Evolutionary conservation across 2,888 invertebrate genomes (phyloP).

Genomic region (Sericinus montela): DNA sequence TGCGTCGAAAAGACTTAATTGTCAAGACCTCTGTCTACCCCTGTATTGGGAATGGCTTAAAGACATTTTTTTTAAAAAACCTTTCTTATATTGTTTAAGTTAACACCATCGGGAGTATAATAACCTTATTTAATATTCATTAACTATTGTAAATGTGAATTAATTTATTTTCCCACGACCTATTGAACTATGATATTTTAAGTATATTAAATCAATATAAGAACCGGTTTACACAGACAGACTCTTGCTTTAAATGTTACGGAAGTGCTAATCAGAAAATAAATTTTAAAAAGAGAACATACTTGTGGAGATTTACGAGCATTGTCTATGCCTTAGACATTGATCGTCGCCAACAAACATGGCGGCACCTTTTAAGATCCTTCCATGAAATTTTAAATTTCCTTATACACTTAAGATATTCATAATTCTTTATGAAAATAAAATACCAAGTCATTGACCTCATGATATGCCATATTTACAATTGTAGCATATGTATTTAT

Average conservation of each 20-base stretch:
- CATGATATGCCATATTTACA: too few relatives aligned
- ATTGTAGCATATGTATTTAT: too few relatives aligned
- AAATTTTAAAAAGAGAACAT: constrained; percentile 23
- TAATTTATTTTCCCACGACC: constrained; percentile 4
- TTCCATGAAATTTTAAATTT: not conserved
- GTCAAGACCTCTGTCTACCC: too few relatives aligned
- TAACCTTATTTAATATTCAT: too few relatives aligned
- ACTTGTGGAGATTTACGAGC: constrained; percentile 17
- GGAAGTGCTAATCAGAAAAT: constrained; percentile 22
- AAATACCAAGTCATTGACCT: not conserved
- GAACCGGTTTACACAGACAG: constrained; percentile 6
- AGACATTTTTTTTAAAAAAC: too few relatives aligned
- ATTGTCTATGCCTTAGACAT: constrained; percentile 7
- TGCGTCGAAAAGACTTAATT: too few relatives aligned
- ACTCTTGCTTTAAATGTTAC: constrained; percentile 12
- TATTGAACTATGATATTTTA: constrained; percentile 7
- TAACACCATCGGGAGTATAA: too few relatives aligned
- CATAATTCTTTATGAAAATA: too few relatives aligned
- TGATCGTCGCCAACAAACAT: constrained; percentile 13
- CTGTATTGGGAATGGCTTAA: too few relatives aligned
- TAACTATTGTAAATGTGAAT: too few relatives aligned
- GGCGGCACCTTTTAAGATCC: constrained; percentile 15
- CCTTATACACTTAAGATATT: too few relatives aligned
- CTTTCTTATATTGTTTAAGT: too few relatives aligned
- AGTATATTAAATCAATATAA: constrained; percentile 4